These are phyloP conservation scores for Adrianichthys oophorus DNA, from an alignment of 2,797 vertebrate genomes.

Conservation along the genomic window DNA sequence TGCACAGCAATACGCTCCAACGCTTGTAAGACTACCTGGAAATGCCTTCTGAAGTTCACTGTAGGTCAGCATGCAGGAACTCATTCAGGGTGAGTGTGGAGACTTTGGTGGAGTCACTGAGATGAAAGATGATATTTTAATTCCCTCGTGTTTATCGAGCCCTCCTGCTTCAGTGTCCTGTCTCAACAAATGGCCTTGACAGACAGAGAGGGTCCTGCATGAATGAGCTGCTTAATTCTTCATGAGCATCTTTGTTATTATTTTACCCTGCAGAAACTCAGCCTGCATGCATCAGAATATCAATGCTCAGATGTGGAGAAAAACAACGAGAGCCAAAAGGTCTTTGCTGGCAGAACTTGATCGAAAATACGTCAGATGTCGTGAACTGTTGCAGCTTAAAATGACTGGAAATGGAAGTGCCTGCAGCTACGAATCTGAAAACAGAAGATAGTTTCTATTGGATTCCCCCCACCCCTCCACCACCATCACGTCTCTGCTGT, in stretches of 20 bases:
- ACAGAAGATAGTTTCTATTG: no score
- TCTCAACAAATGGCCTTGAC: constrained; percentile 42
- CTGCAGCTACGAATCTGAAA: no score
- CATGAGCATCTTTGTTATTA: constrained; percentile 51
- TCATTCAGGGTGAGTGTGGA: constrained; percentile 22
- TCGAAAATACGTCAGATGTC: constrained; percentile 29
- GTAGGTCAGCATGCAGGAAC: constrained; percentile 44
- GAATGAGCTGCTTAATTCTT: constrained; percentile 67
- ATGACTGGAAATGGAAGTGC: neutral
- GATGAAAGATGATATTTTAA: constrained; percentile 62
- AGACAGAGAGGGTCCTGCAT: constrained; percentile 44
- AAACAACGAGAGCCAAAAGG: neutral
- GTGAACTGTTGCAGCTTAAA: constrained; percentile 22
- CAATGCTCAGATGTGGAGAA: neutral
- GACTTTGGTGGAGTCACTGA: constrained; percentile 27
- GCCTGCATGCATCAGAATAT: neutral
- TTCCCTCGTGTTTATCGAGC: constrained; percentile 37
- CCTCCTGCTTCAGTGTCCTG: constrained; percentile 22
- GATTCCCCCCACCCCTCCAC: no score
- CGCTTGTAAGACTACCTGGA: constrained; percentile 56
- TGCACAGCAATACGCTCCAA: constrained; percentile 63
- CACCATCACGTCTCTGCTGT: constrained; percentile 10
- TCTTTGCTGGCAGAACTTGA: constrained; percentile 16
- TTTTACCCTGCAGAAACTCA: constrained; percentile 25
- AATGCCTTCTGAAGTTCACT: constrained; percentile 32